Base-by-base conservation (phyloP, 2,888 invertebrate genomes). In the Rhagophthalmus giganteus region DNA sequence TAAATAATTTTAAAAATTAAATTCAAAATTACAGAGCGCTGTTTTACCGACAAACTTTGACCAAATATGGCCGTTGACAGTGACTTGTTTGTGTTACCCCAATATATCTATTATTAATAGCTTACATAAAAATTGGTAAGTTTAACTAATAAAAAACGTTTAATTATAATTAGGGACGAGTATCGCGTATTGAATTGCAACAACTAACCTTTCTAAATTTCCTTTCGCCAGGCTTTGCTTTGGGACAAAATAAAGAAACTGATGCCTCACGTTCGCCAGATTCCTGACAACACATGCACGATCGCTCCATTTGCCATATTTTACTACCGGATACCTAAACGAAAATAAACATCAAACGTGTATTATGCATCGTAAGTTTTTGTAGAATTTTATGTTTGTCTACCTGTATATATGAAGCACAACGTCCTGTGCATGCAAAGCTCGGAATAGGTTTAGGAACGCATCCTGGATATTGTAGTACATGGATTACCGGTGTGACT, bases 291-390 rank as follows among this genome's bases (percentile, higher is more conserved):
- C 94, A 95, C 85, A 93, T 94, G 70, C 94, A 94, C 1, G 92
- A 92, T 15, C 94, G 80, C 74, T 94, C 94, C 87, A 94, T 93
- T 81, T 94, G 94, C 94, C 94, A 94, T 70, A 94, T 90, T 81
- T 94, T 94, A 63, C 92, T 93, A 3, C 93, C 93, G 24, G 94
- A 94, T 4, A 94, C 93, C 94, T 94, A 55, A 44, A 68, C 67
- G 53, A 2, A 16, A 46, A 32, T 28, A 20, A 42, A 34, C 12
- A n/a, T n/a, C n/a, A n/a, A n/a, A n/a, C n/a, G n/a, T n/a, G n/a
- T n/a, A n/a, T n/a, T n/a, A n/a, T n/a, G n/a, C n/a, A n/a, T n/a
- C n/a, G n/a, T n/a, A n/a, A n/a, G n/a, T n/a, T 15, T 2, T 12
- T n/a, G 34, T 10, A 11, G 9, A 42, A 40, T 52, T 8, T 6